These are phyloP conservation scores for Schizopygopsis pylzovi DNA, from an alignment of 2,797 vertebrate genomes.

Conservation along the genomic window DNA sequence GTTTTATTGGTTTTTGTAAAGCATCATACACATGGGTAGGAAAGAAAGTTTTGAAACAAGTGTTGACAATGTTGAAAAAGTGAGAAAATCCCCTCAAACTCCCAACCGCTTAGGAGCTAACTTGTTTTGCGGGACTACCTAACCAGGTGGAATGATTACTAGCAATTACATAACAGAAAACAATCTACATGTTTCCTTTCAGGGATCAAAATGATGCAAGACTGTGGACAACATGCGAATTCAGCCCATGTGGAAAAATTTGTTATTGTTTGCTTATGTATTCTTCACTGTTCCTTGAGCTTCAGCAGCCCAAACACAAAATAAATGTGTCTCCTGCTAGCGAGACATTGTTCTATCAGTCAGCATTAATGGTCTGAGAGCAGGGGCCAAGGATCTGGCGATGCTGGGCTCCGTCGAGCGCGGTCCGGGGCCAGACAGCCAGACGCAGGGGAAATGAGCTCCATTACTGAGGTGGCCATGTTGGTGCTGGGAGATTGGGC, in stretches of 20 bases:
- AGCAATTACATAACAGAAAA: slow-evolving; percentile 4
- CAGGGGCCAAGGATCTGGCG: slow-evolving; percentile 23
- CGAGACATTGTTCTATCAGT: slow-evolving; percentile 44
- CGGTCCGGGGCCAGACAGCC: slow-evolving; percentile 33
- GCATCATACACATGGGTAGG: slow-evolving; percentile 34
- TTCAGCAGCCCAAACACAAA: slow-evolving; percentile 1
- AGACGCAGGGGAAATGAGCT: slow-evolving; percentile 72
- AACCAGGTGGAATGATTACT: slow-evolving; percentile 12
- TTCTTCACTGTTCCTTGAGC: slow-evolving; percentile 28
- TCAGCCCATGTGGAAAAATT: neutral
- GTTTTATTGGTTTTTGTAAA: slow-evolving; percentile 34
- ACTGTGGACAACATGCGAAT: neutral
- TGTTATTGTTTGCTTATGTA: slow-evolving; percentile 23
- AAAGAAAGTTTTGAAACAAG: slow-evolving; percentile 29
- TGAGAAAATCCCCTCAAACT: neutral
- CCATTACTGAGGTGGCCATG: slow-evolving; percentile 71
- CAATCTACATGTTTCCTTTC: neutral
- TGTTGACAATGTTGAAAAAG: slow-evolving; percentile 25
- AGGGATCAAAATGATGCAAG: neutral
- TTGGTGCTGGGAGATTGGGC: slow-evolving; percentile 56
- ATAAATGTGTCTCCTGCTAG: slow-evolving; percentile 36
- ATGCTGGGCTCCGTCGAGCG: slow-evolving; percentile 13
- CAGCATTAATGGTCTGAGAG: slow-evolving; percentile 36
- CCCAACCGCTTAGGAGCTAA: neutral
- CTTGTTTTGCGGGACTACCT: neutral